Evolutionary conservation across 2,888 invertebrate species (phyloP), one percentile per base, ranked within the genome.

Genomic region (Neoitamus cyanurus): DNA sequence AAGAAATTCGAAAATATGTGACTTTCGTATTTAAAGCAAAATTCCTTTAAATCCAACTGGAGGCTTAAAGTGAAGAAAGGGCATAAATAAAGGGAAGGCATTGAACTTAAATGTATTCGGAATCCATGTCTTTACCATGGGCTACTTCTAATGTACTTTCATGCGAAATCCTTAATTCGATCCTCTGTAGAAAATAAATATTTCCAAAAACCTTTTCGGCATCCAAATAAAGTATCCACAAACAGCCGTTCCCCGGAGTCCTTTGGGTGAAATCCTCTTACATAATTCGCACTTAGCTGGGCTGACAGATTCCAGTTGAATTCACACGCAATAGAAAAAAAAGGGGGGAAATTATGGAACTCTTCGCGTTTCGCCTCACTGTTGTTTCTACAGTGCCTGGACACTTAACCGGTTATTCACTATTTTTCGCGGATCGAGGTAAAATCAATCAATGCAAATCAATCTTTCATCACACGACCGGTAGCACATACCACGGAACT

Each of bases 361-460:
- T 20, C 75, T 75, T 37, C 42, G 25, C 5, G 25, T 7, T 25
- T 4, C 20, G 58, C 20, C 48, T 5, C 48, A 48, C 48, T n/a
- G 25, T 5, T 13, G 15, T 75, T 25, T 75, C 9, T 42, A 42
- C 42, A 9, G 42, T 28, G 6, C 42, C 37, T 30, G 6, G 46
- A 75, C 75, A 75, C 75, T 75, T 75, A 75, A 75, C 75, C 75
- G 75, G 75, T 75, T 75, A 75, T 75, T 75, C 75, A 75, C 75
- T 37, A 75, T 75, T 42, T 75, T 75, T 20, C 58, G 58, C 58
- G 58, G 58, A 58, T 58, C 58, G 58, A 25, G 1, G 58, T 6
- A 58, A 58, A 58, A 58, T 58, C 48, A 48, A 75, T 37, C 75
- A 36, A 75, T 36, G 7, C 11, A 75, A 75, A 75, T 75, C 75